Conservation (phyloP, 2,113 vertebrate species). For the Xenus cinereus region DNA sequence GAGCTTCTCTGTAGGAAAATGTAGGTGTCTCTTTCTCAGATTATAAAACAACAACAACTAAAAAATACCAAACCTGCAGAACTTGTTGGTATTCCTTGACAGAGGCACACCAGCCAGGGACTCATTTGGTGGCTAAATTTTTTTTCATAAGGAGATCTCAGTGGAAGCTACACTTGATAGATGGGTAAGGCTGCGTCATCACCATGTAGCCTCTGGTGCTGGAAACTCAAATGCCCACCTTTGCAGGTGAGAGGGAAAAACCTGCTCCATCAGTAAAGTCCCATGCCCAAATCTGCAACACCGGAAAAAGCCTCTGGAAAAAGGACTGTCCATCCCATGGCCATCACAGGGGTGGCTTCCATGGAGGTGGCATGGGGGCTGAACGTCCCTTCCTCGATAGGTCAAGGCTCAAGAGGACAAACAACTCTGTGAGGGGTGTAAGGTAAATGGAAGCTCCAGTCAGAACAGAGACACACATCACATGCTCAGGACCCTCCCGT, state of each 20-base stretch:
- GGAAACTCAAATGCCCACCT: neutral
- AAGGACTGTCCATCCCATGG: neutral
- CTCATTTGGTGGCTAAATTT: neutral
- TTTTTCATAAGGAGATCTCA: neutral
- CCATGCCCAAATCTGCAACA: neutral
- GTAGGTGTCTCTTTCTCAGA: neutral
- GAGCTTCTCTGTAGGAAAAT: neutral
- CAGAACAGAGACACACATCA: neutral
- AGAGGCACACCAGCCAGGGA: neutral
- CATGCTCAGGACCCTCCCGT: fast-evolving
- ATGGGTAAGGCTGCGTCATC: neutral
- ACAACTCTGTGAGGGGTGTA: neutral
- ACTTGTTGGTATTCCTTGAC: neutral
- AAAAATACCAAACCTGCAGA: neutral
- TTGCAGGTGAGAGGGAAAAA: neutral
- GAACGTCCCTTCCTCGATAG: neutral
- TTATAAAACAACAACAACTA: neutral
- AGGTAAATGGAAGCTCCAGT: neutral
- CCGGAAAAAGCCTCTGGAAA: neutral
- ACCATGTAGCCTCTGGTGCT: neutral
- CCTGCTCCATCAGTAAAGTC: neutral
- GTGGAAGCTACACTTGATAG: neutral
- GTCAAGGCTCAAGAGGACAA: neutral
- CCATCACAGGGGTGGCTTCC: neutral
- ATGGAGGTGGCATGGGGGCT: fast-evolving